These are phyloP conservation scores for Adelphocoris suturalis DNA, from an alignment of 2,888 invertebrate species.

Conservation along the genomic window DNA sequence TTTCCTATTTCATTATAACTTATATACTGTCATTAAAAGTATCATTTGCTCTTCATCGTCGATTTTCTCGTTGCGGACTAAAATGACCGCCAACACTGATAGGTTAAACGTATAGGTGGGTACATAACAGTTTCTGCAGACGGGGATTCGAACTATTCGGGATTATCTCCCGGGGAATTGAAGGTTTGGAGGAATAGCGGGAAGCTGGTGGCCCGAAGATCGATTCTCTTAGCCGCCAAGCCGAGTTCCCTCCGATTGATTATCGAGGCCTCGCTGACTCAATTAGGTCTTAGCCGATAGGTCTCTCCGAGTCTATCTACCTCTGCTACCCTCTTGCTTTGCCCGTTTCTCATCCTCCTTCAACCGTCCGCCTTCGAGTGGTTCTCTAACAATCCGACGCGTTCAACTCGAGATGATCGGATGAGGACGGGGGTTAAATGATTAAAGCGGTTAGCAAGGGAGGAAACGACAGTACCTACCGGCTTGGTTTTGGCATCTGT, in stretches of 20 bases:
- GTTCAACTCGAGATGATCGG: background rate
- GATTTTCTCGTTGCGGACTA: no score
- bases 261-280: constrained; percentile 67
- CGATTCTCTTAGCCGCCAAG: constrained; percentile 5
- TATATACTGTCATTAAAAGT: no score
- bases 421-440: background rate
- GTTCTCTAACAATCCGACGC: constrained; percentile 28
- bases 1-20: no score
- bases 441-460: background rate
- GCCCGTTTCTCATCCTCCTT: background rate
- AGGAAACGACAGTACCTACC: background rate
- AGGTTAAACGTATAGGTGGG: no score
- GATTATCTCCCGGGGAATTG: constrained; percentile 2
- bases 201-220: background rate
- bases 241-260: constrained; percentile 64
- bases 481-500: background rate
- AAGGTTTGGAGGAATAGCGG: background rate
- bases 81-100: no score
- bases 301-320: constrained; percentile 42
- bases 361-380: constrained; percentile 6
- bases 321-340: background rate
- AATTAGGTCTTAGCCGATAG: constrained; percentile 67
- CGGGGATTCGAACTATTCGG: background rate
- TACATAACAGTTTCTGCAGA: no score
- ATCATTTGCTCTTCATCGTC: no score